Conservation (phyloP, 2,797 vertebrate species). For the Oryzias sinensis region DNA sequence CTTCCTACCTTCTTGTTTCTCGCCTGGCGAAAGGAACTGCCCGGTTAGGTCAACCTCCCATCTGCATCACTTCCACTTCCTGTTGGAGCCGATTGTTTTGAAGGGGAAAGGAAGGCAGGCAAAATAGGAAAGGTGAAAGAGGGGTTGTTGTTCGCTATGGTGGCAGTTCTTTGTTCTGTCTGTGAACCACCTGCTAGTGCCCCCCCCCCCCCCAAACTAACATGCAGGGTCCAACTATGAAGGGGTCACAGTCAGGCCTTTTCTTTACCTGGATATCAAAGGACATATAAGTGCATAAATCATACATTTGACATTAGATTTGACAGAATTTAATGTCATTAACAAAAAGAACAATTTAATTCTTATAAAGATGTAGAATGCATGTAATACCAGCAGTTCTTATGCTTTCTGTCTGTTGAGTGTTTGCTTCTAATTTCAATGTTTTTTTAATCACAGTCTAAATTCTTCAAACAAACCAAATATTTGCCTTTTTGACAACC, state of each 20-base stretch:
- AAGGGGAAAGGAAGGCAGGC: constrained; percentile 63
- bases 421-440: no score
- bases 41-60: constrained; percentile 71
- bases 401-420: no score
- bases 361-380: no score
- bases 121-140: constrained; percentile 33
- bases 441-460: no score
- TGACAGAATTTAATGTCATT: no score
- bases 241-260: background rate
- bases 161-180: constrained; percentile 56
- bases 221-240: background rate
- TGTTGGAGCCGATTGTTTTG: constrained; percentile 75
- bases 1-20: constrained; percentile 50
- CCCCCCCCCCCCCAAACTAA: background rate
- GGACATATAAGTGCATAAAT: background rate
- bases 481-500: no score
- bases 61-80: constrained; percentile 77
- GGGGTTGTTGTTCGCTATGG: constrained; percentile 3
- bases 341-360: no score
- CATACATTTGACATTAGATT: no score
- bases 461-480: no score
- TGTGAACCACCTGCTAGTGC: constrained; percentile 63
- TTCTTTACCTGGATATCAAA: background rate
- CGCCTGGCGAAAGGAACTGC: constrained; percentile 60
- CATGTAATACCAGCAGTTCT: no score